Evolutionary conservation across 2,888 invertebrate species (phyloP).

Genomic region (Coronaproctus castanopsis): DNA sequence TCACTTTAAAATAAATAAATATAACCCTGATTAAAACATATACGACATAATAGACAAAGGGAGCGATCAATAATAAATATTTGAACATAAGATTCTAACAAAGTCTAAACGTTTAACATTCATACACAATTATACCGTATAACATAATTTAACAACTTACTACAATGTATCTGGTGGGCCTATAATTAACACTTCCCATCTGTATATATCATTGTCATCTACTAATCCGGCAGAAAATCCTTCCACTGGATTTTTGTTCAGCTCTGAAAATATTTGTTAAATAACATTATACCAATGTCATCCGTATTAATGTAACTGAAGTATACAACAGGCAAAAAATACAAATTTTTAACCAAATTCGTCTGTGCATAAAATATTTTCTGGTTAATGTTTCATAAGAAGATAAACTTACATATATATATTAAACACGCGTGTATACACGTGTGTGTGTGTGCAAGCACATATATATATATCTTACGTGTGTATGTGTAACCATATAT

Average conservation of each 20-base stretch:
- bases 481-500: no score
- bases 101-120: no score
- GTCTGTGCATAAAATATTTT: no score
- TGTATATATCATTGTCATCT: conserved; percentile 98
- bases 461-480: no score
- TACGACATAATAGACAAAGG: background rate
- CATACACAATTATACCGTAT: no score
- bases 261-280: conserved; percentile 71
- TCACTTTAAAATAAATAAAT: no score
- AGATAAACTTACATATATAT: no score
- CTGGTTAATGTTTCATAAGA: no score
- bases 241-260: conserved; percentile 98
- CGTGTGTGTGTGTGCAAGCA: background rate
- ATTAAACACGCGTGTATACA: conserved; percentile 25
- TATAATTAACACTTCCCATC: conserved; percentile 99
- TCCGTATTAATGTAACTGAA: background rate
- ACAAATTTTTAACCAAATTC: background rate
- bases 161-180: conserved; percentile 97
- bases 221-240: conserved; percentile 99
- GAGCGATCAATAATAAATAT: no score
- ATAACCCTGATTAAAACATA: background rate
- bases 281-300: conserved; percentile 15
- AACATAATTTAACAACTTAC: no score
- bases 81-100: no score
- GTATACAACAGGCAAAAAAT: background rate